These are phyloP conservation scores for Rotaria magnacalcarata DNA, from an alignment of 2,888 invertebrate genomes.

Conservation along the genomic window DNA sequence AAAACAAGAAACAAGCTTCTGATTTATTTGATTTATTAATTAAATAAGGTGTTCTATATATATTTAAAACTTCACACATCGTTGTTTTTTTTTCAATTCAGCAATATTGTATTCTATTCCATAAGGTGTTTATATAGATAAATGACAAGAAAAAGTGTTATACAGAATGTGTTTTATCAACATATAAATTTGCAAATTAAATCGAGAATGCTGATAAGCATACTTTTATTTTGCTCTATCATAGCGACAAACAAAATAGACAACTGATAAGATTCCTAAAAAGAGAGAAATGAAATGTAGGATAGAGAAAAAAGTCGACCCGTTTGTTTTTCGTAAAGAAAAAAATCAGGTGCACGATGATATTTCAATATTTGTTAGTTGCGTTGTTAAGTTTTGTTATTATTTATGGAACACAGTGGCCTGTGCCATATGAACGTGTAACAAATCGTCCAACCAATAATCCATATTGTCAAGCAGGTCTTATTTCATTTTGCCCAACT, in stretches of 20 bases:
- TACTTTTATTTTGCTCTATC: too few species aligned
- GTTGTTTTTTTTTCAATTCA: too few species aligned
- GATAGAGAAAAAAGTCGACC: too few species aligned
- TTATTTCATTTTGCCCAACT: conserved; percentile 53
- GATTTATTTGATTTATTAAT: background rate
- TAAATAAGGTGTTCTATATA: background rate
- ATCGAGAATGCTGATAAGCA: too few species aligned
- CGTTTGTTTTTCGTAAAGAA: background rate
- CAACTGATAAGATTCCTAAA: background rate
- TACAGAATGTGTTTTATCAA: background rate
- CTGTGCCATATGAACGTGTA: conserved; percentile 48
- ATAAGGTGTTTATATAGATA: background rate
- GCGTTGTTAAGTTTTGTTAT: background rate
- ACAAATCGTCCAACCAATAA: conserved; percentile 50
- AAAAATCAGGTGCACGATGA: background rate
- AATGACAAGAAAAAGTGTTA: background rate
- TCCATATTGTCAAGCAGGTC: conserved; percentile 53
- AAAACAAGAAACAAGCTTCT: background rate
- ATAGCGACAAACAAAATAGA: background rate
- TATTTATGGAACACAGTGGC: conserved; percentile 38
- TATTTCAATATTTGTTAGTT: background rate
- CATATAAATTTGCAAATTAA: background rate
- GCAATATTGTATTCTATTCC: background rate
- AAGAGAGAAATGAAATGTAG: background rate
- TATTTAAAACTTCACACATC: background rate